Evolutionary conservation across 2,797 vertebrate genomes (phyloP).

Genomic region (Hirundo rustica): DNA sequence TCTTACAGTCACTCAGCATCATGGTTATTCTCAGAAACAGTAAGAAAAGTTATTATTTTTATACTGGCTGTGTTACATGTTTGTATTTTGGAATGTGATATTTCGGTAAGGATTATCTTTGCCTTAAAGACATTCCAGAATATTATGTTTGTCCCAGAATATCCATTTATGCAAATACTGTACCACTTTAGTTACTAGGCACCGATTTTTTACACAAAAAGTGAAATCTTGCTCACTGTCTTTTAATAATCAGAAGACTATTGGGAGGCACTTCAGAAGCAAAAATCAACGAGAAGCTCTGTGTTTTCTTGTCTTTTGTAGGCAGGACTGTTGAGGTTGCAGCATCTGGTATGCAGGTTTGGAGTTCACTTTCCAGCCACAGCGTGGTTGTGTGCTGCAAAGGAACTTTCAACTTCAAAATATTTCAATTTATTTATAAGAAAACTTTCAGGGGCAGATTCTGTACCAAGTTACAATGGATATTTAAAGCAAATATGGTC

Average conservation of each 20-base stretch:
- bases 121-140: background rate
- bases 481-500: background rate
- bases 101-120: background rate
- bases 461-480: background rate
- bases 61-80: background rate
- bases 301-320: background rate
- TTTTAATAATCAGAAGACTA: background rate
- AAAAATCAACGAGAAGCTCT: background rate
- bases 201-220: background rate
- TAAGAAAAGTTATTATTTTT: background rate
- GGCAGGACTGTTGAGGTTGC: background rate
- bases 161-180: background rate
- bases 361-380: background rate
- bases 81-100: background rate
- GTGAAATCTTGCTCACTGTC: background rate
- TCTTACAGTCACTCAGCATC: background rate
- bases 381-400: background rate
- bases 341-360: constrained; percentile 44
- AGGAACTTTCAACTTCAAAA: background rate
- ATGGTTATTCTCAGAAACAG: background rate
- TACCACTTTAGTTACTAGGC: background rate
- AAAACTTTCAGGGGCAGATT: background rate
- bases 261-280: background rate
- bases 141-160: background rate
- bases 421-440: background rate